Evolutionary conservation across 1,140 invertebrate species (phyloP).

Genomic region (Diachasmimorpha longicaudata): DNA sequence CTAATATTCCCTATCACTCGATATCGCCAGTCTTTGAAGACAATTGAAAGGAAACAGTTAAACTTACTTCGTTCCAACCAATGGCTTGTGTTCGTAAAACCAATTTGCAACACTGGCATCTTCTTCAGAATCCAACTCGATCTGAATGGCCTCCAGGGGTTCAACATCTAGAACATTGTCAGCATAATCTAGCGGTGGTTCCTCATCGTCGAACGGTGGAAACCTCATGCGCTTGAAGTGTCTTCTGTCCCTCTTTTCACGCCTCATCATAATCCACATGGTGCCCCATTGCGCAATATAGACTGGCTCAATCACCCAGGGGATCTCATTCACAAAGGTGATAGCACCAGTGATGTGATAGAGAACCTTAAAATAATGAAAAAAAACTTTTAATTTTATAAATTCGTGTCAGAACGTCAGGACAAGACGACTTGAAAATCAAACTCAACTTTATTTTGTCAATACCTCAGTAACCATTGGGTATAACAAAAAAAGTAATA

Average conservation of each 20-base stretch:
- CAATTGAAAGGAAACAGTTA: background rate
- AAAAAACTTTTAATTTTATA: background rate
- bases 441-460: background rate
- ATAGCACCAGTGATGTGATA: constrained; percentile 99
- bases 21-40: too few species aligned
- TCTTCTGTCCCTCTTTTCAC: constrained; percentile 97
- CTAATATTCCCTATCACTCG: too few species aligned
- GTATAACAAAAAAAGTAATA: too few species aligned
- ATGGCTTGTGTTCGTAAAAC: constrained; percentile 99
- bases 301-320: constrained; percentile 98
- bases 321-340: constrained; percentile 99
- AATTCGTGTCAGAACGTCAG: background rate
- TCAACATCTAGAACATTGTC: constrained; percentile 99
- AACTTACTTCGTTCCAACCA: constrained; percentile 83
- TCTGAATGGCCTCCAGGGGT: constrained; percentile 98
- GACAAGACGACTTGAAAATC: background rate
- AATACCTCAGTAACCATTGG: too few species aligned
- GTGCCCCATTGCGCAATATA: constrained; percentile 99
- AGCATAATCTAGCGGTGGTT: constrained; percentile 98
- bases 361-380: constrained; percentile 51
- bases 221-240: constrained; percentile 99
- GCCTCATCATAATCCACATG: constrained; percentile 99
- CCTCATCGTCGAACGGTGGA: constrained; percentile 99
- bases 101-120: constrained; percentile 89
- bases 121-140: constrained; percentile 96